These are phyloP conservation scores for Eurypyga helias DNA, from an alignment of 2,113 vertebrate genomes.

Conservation along the genomic window DNA sequence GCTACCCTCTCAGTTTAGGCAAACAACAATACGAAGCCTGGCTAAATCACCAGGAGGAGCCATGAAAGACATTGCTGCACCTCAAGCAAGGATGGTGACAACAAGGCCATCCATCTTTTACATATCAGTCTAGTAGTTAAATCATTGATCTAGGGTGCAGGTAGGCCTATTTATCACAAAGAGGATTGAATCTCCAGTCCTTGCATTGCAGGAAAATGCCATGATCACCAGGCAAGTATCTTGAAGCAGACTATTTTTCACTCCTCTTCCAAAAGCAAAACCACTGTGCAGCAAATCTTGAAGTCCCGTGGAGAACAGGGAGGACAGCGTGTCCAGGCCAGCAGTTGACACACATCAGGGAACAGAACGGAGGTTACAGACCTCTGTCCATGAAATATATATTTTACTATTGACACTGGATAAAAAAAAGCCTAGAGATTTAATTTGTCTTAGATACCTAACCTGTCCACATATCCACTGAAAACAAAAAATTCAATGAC, in stretches of 20 bases:
- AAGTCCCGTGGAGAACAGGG: background rate
- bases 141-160: background rate
- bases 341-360: background rate
- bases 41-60: background rate
- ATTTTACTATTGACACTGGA: background rate
- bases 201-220: background rate
- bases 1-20: background rate
- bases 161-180: background rate
- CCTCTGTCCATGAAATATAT: background rate
- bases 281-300: background rate
- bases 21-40: background rate
- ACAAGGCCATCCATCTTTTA: background rate
- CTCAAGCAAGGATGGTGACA: background rate
- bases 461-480: background rate
- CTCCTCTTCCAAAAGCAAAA: background rate
- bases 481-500: background rate
- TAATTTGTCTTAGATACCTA: background rate
- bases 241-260: background rate
- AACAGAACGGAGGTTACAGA: background rate
- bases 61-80: background rate
- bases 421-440: background rate
- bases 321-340: background rate
- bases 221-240: background rate
- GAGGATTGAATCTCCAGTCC: background rate
- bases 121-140: background rate